Base-by-base conservation (phyloP, 1,140 invertebrate genomes). In the Platyscapa corneri region DNA sequence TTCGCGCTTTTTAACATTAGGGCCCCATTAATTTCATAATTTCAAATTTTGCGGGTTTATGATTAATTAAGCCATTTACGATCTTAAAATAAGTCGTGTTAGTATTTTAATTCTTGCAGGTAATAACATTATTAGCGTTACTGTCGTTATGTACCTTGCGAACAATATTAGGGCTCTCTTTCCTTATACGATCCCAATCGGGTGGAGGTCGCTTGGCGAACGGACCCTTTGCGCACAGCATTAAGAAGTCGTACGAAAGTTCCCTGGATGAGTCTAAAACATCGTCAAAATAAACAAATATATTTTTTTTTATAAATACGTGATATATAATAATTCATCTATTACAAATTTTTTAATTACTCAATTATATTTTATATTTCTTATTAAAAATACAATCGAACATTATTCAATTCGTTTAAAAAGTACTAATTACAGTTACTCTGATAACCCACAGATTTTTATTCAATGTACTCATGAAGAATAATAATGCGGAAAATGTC, bases 131-230 rank as follows among this genome's bases (percentile, higher is more conserved):
- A 85, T 88, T 88, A 89, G 88, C 53, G 84, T 88, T 87, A 89
- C 89, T 90, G 86, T 87, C 87, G 72, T 88, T 83, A 76, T 89
- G 83, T 93, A 95, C 94, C 92, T 95, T 94, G 86, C 93, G 93
- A 78, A 94, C 89, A 83, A 95, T 92, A 84, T 88, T 91, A 42
- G 94, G 94, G 89, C 93, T 93, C 86, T 94, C 94, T 86, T 92
- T 92, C 80, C 93, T 91, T 86, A 95, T 94, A 82, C 93, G 91
- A 81, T 92, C 92, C 94, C 94, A 95, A 88, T 95, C 93, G 39
- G 88, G 89, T 49, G 94, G 94, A 56, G 92, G 90, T 83, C 90
- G 89, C 80, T 94, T 92, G 85, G 94, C 94, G 56, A 94, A 93
- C 49, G 94, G 94, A 72, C 94, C 94, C 89, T 93, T 93, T 76